phyloP scores from a whole-genome alignment of 2,113 vertebrate genomes.

The Carassius carassius region DNA sequence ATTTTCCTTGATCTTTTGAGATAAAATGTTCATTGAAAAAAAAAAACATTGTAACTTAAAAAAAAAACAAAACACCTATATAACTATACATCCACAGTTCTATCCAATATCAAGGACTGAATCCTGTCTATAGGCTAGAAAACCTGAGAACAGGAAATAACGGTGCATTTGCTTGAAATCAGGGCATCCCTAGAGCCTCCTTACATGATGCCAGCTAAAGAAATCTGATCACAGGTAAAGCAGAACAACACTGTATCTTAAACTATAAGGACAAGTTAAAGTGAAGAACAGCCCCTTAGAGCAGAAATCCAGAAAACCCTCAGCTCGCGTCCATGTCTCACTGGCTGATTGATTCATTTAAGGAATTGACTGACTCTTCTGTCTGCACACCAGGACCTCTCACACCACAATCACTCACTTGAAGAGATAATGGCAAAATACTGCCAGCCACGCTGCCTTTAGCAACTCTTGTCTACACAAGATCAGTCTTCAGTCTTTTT shows the following conservation, averaged over 20 bases:
- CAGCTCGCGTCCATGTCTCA: constrained; percentile 38
- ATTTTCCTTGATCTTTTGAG: neutral
- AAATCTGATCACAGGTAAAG: constrained; percentile 39
- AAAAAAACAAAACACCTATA: no score
- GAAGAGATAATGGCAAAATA: constrained; percentile 19
- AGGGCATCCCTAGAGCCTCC: constrained; percentile 15
- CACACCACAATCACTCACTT: constrained; percentile 17
- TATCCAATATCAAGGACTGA: neutral
- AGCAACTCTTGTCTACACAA: constrained; percentile 15
- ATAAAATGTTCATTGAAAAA: neutral
- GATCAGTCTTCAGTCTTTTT: neutral
- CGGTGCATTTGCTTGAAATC: constrained; percentile 39
- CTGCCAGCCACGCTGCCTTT: neutral
- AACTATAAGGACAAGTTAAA: constrained; percentile 17
- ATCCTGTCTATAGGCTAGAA: constrained; percentile 2
- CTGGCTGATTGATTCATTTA: constrained; percentile 50
- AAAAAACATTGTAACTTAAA: neutral
- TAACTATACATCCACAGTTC: neutral
- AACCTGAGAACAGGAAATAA: constrained; percentile 49
- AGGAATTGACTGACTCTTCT: constrained; percentile 42
- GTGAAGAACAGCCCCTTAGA: constrained; percentile 15
- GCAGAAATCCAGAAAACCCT: neutral
- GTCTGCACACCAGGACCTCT: neutral
- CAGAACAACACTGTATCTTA: constrained; percentile 37
- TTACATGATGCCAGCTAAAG: constrained; percentile 29